phyloP scores from a whole-genome alignment of 2,888 invertebrate species.

The Synanthedon tipuliformis region DNA sequence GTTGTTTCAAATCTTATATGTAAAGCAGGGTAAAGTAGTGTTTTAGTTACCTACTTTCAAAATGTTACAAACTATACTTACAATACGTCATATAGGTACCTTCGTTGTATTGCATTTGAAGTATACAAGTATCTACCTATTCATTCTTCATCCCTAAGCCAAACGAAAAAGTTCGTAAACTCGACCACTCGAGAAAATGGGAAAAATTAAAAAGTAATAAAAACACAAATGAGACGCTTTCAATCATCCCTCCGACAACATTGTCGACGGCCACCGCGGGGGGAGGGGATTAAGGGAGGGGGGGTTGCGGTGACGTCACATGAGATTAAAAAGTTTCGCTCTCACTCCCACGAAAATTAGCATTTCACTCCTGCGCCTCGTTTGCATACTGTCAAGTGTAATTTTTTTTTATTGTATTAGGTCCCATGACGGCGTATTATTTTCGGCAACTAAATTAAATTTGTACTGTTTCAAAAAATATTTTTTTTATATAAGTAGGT shows the following conservation, averaged over 20 bases:
- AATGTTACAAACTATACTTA: no score
- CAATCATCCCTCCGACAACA: constrained; percentile 63
- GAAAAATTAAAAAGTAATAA: constrained; percentile 69
- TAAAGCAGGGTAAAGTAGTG: no score
- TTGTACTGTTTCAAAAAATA: no score
- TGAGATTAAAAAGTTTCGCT: constrained; percentile 69
- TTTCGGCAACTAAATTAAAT: not conserved
- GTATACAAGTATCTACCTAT: no score
- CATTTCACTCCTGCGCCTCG: constrained; percentile 53
- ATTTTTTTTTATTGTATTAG: constrained; percentile 23
- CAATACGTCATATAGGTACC: no score
- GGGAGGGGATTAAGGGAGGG: constrained; percentile 11
- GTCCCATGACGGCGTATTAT: not conserved
- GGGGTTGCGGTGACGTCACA: constrained; percentile 45
- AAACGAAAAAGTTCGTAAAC: constrained; percentile 3
- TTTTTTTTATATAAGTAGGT: no score
- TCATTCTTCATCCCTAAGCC: not conserved
- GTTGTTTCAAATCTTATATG: no score
- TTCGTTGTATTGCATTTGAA: no score
- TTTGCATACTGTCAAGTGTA: constrained; percentile 51
- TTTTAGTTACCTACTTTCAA: no score
- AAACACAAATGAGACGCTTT: constrained; percentile 66
- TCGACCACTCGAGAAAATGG: constrained; percentile 51
- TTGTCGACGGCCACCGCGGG: constrained; percentile 16
- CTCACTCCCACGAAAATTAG: constrained; percentile 67